Evolutionary conservation across 1,140 invertebrate genomes (phyloP).

Genomic region (Druon quercuslanigerum): DNA sequence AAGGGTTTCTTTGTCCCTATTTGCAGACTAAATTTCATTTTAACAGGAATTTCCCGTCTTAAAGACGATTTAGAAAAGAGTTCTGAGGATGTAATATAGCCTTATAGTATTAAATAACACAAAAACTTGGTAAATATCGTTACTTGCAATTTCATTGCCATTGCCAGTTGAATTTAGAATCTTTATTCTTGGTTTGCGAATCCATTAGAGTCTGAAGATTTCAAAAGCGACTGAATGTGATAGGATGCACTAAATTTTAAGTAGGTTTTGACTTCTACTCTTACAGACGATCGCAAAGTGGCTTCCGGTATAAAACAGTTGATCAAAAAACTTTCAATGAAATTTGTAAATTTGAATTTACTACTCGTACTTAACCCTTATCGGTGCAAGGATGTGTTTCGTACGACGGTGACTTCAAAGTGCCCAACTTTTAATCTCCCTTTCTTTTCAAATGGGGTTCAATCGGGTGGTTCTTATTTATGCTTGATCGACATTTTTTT

Average conservation of each 20-base stretch:
- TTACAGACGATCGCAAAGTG: not conserved
- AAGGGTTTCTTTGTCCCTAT: conserved; percentile 35
- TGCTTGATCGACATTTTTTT: too few relatives aligned
- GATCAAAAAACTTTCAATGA: not conserved
- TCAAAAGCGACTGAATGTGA: too few relatives aligned
- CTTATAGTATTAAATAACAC: conserved; percentile 27
- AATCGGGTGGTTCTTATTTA: not conserved
- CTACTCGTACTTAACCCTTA: not conserved
- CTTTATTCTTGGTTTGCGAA: too few relatives aligned
- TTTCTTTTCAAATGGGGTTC: not conserved
- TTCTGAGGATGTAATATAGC: conserved; percentile 23
- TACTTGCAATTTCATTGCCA: not conserved
- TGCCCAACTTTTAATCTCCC: not conserved
- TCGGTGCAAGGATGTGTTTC: not conserved
- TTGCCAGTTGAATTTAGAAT: not conserved
- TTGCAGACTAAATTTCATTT: conserved; percentile 37
- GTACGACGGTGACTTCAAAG: not conserved
- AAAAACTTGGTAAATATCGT: not conserved
- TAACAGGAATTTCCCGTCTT: conserved; percentile 37
- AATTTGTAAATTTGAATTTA: conserved; percentile 2
- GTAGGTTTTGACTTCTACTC: conserved; percentile 4
- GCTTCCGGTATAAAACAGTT: not conserved
- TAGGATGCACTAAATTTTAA: too few relatives aligned
- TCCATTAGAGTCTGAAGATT: too few relatives aligned
- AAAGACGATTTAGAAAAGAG: conserved; percentile 31